Evolutionary conservation across 2,113 vertebrate genomes (phyloP).

Genomic region (Todiramphus chloris): DNA sequence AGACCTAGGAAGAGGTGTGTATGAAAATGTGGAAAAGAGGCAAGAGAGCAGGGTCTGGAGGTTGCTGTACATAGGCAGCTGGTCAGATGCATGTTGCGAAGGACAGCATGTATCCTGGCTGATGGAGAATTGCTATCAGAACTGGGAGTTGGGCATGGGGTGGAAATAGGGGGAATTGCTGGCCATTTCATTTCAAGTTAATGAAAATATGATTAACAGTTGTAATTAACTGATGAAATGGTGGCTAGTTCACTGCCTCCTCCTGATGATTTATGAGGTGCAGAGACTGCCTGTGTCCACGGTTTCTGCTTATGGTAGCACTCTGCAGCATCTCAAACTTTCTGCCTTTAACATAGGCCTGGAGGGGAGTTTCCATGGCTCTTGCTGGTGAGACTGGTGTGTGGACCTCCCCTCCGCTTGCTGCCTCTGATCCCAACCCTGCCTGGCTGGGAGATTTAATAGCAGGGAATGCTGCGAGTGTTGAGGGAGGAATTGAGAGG

Average conservation of each 20-base stretch:
- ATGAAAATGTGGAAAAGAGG: neutral
- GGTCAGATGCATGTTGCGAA: neutral
- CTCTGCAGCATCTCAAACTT: neutral
- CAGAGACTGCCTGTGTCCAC: neutral
- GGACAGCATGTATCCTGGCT: neutral
- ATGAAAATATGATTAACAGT: conserved; percentile 65
- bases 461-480: neutral
- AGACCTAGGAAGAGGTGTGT: fast-evolving
- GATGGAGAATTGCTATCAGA: neutral
- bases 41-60: neutral
- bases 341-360: neutral
- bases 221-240: conserved; percentile 57
- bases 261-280: conserved; percentile 23
- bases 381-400: neutral
- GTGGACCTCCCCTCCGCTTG: neutral
- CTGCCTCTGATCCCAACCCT: neutral
- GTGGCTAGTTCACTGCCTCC: neutral
- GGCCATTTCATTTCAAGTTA: conserved; percentile 14
- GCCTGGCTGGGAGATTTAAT: neutral
- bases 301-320: conserved; percentile 42
- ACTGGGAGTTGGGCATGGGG: neutral
- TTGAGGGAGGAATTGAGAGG: neutral
- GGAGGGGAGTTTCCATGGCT: neutral
- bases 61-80: neutral
- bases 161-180: neutral